Evolutionary conservation across 2,113 vertebrate species (phyloP).

Genomic region (Enhydra lutris): DNA sequence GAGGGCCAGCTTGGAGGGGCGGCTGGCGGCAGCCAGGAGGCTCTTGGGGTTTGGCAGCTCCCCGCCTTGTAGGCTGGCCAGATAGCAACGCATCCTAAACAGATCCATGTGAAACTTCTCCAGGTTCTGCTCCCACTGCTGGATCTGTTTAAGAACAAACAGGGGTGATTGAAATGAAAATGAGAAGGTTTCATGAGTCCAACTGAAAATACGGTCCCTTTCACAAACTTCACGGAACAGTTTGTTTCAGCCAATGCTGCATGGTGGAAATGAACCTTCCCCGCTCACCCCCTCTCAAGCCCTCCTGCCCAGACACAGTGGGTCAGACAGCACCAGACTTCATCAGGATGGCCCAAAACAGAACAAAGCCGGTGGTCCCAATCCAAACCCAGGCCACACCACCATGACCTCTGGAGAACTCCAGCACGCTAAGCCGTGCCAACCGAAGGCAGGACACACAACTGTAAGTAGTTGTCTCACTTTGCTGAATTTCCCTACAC

Average conservation of each 20-base stretch:
- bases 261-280: conserved; percentile 54
- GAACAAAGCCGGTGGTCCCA: conserved; percentile 67
- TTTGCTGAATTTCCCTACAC: neutral
- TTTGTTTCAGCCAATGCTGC: conserved; percentile 50
- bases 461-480: neutral
- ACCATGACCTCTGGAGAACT: conserved; percentile 14
- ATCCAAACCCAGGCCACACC: conserved; percentile 34
- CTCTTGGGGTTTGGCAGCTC: conserved; percentile 97
- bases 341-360: conserved; percentile 54
- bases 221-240: conserved; percentile 61
- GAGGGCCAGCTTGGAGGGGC: conserved; percentile 92
- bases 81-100: conserved; percentile 96
- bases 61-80: conserved; percentile 95
- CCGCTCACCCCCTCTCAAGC: neutral
- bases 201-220: neutral
- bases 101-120: conserved; percentile 97
- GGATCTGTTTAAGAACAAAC: conserved; percentile 87
- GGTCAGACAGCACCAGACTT: conserved; percentile 41
- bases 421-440: conserved; percentile 20
- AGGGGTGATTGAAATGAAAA: conserved; percentile 47
- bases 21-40: conserved; percentile 93
- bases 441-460: conserved; percentile 21
- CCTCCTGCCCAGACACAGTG: conserved; percentile 12
- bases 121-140: conserved; percentile 99
- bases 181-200: conserved; percentile 7